Evolutionary conservation across 2,113 vertebrate species (phyloP).

Genomic region (Cinclus cinclus): DNA sequence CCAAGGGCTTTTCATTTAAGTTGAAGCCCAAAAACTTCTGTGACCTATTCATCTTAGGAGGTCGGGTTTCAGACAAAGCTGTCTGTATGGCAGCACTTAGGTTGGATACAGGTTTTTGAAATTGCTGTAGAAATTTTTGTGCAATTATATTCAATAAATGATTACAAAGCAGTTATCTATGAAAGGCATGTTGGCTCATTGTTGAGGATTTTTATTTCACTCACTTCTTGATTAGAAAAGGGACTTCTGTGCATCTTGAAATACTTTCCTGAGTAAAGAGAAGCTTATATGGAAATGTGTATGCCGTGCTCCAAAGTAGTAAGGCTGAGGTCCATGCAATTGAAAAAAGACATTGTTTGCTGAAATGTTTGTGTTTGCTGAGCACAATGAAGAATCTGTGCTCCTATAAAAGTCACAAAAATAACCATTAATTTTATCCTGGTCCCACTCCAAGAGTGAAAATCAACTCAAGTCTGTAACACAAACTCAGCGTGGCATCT

Average conservation of each 20-base stretch:
- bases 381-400: background rate
- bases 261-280: background rate
- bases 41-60: background rate
- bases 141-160: background rate
- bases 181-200: background rate
- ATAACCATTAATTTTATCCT: background rate
- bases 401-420: background rate
- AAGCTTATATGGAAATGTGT: background rate
- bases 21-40: background rate
- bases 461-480: background rate
- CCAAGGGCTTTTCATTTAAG: background rate
- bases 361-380: background rate
- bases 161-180: background rate
- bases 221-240: background rate
- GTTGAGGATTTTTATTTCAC: background rate
- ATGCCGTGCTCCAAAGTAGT: accelerated
- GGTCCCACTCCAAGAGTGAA: background rate
- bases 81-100: background rate
- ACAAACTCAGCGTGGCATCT: background rate
- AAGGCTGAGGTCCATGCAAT: background rate
- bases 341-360: background rate
- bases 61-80: background rate
- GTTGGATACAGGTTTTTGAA: background rate
- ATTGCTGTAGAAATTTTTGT: background rate
- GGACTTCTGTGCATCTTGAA: constrained; percentile 30